Conservation (phyloP, 2,113 vertebrate genomes). For the Muntiacus muntjak region DNA sequence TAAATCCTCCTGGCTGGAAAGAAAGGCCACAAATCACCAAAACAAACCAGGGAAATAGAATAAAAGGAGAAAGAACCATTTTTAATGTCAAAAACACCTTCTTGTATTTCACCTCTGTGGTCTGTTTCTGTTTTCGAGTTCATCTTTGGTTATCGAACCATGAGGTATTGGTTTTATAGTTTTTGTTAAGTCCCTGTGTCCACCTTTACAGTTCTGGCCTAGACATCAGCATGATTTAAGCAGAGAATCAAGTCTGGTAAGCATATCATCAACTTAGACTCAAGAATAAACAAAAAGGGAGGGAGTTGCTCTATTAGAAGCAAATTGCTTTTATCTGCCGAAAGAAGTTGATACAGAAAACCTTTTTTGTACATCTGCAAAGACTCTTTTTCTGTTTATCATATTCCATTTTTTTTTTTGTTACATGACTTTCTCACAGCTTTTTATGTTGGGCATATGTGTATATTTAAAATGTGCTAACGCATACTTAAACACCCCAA, state of each 20-base stretch:
- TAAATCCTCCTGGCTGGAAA: not conserved
- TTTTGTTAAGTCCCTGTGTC: not conserved
- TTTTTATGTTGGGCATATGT: conserved; percentile 51
- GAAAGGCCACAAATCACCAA: not conserved
- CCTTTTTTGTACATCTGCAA: conserved; percentile 3
- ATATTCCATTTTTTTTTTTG: not conserved
- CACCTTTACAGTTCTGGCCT: not conserved
- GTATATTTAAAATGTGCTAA: conserved; percentile 58
- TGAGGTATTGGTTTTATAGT: not conserved
- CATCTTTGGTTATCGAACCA: not conserved
- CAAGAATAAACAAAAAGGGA: not conserved
- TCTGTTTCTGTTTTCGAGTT: conserved; percentile 34
- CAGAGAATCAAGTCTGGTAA: not conserved
- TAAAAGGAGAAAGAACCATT: not conserved
- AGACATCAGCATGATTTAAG: not conserved
- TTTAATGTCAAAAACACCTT: conserved; percentile 30
- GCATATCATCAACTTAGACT: not conserved
- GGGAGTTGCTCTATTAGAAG: not conserved
- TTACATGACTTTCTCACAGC: conserved; percentile 36
- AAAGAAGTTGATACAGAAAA: not conserved
- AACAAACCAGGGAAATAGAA: not conserved
- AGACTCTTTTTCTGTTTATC: conserved; percentile 10
- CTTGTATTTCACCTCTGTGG: conserved; percentile 2
- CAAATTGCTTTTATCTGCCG: not conserved
- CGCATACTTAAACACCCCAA: conserved; percentile 16